Base-by-base conservation (phyloP, 2,888 invertebrate species). In the Caenorhabditis macrosperma region DNA sequence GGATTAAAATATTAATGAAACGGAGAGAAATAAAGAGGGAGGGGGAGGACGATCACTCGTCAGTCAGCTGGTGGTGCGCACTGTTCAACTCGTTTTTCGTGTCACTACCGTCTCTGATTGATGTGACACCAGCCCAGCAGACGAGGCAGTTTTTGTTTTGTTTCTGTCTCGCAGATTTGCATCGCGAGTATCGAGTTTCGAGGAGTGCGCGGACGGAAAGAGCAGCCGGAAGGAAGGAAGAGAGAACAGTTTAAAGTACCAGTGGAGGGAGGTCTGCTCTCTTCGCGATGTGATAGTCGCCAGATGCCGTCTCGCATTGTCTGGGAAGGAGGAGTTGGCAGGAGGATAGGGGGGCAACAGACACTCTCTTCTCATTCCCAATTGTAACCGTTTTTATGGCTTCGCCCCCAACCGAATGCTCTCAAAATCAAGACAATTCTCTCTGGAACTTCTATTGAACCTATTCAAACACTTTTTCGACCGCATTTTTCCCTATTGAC, bases 1-100 rank as follows among this genome's bases (percentile, higher is more conserved):
- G 30, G 55, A 68, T 68, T 68, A 68, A 68, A 68, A 68, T 68
- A 68, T 68, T 68, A 68, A 68, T 68, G 57, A 68, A 68, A 35
- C 35, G 46, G 54, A 57, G 10, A 44, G 24, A 28, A 50, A 33
- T 22, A 30, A 10, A 48, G 12, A n/a, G 12, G 33, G n/a, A 50
- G 38, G 24, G 24, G 20, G 22, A 22, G 17, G 20, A 44, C 28
- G 46, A 61, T 50, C 50, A 63, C 48, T 68, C 67, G 67, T 46
- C 57, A 57, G 57, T 66, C 28, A 15, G 54, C 55, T 28, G 52
- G 30, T 54, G 28, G 30, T 54, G 28, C 30, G 28, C 26, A 66
- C 54, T 15, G 38, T 41, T 48, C 57, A 57, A 57, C 67, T 67
- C 67, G 67, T 67, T 67, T 67, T 57, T 22, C 24, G n/a, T n/a